Evolutionary conservation across 2,113 vertebrate genomes (phyloP).

Genomic region (Colinus virginianus): DNA sequence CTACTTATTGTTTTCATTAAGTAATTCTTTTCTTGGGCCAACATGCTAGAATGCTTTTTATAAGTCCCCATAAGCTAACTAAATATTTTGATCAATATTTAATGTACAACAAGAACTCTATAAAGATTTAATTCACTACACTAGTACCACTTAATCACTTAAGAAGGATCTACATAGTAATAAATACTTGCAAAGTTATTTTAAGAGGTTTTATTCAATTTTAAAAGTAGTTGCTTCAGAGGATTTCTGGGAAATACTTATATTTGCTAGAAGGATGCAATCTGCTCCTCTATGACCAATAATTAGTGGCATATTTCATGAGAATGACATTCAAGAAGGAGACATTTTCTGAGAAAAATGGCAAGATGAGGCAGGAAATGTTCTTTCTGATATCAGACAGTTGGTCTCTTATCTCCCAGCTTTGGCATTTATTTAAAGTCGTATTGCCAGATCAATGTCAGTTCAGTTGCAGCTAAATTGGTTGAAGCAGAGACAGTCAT

Average conservation of each 20-base stretch:
- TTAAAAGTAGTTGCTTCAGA: slow-evolving; percentile 61
- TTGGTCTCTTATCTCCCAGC: slow-evolving; percentile 54
- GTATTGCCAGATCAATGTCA: slow-evolving; percentile 75
- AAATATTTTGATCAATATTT: slow-evolving; percentile 40
- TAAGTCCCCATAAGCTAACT: slow-evolving; percentile 19
- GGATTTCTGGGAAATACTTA: slow-evolving; percentile 58
- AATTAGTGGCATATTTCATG: slow-evolving; percentile 53
- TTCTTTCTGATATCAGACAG: slow-evolving; percentile 44
- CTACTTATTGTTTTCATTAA: not conserved
- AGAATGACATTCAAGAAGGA: slow-evolving; percentile 53
- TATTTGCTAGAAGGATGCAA: slow-evolving; percentile 50
- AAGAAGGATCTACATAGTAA: slow-evolving; percentile 1
- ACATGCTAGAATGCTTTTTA: not conserved
- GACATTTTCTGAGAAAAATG: slow-evolving; percentile 61
- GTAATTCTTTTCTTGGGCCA: not conserved
- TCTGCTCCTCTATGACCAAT: slow-evolving; percentile 48
- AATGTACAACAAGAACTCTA: not conserved
- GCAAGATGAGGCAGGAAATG: slow-evolving; percentile 38
- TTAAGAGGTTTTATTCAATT: slow-evolving; percentile 48
- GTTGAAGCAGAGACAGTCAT: slow-evolving; percentile 70
- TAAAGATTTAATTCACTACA: slow-evolving; percentile 30
- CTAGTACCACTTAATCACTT: slow-evolving; percentile 9
- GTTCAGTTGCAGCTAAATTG: slow-evolving; percentile 77
- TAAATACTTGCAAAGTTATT: slow-evolving; percentile 48
- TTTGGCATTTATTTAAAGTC: slow-evolving; percentile 75